phyloP scores from a whole-genome alignment of 2,113 vertebrate genomes.

The Micronycteris hirsuta region DNA sequence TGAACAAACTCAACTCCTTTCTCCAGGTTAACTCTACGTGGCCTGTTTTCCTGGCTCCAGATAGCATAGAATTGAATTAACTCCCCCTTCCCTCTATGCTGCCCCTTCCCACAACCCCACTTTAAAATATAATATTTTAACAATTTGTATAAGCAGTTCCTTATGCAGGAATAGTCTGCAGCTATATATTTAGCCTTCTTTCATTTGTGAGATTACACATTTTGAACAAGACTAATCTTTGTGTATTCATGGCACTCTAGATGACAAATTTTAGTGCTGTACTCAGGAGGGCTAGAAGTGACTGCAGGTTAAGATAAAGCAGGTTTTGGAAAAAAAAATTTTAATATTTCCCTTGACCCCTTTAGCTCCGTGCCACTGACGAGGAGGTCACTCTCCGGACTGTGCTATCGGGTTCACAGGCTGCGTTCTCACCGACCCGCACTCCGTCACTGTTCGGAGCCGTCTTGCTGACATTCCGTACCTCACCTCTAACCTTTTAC shows the following conservation, averaged over 20 bases:
- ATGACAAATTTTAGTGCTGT: not conserved
- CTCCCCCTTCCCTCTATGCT: not conserved
- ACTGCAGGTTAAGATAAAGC: not conserved
- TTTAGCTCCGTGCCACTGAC: not conserved
- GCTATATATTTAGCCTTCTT: not conserved
- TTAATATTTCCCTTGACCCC: not conserved
- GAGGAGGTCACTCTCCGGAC: not conserved
- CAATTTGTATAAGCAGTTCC: not conserved
- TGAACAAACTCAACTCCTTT: not conserved
- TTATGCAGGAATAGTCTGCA: not conserved
- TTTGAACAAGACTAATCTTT: constrained; percentile 6
- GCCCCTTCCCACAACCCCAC: not conserved
- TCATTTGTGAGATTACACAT: constrained; percentile 28
- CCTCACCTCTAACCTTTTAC: not conserved
- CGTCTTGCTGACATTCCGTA: not conserved
- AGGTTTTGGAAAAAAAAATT: not conserved
- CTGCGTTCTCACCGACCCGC: not conserved
- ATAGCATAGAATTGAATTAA: constrained; percentile 10
- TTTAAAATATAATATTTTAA: not conserved
- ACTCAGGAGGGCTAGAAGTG: not conserved
- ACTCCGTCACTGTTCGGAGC: not conserved
- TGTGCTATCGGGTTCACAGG: not conserved
- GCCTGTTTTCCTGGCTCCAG: constrained; percentile 11
- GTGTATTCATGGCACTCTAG: not conserved
- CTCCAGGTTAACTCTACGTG: not conserved